Conservation (phyloP, 2,113 vertebrate genomes). For the Corythornis madagascariensis region DNA sequence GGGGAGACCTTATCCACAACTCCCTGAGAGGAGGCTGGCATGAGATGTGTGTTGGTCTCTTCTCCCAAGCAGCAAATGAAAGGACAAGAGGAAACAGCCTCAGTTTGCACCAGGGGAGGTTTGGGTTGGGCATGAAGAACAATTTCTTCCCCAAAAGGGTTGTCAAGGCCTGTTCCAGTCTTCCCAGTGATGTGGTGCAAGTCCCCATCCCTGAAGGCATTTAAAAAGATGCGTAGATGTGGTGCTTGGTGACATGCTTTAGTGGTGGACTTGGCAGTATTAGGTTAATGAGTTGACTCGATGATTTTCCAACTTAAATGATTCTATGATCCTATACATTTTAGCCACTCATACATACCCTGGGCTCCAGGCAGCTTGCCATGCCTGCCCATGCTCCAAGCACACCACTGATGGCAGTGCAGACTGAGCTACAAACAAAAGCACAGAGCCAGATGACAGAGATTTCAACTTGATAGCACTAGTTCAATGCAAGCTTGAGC, state of each 20-base stretch:
- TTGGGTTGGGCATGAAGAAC: too few species aligned
- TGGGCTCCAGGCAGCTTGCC: background rate
- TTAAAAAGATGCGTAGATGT: background rate
- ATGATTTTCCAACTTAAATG: background rate
- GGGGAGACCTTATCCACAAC: too few species aligned
- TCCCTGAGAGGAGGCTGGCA: too few species aligned
- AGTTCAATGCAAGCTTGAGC: background rate
- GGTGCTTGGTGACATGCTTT: background rate
- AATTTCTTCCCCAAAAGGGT: too few species aligned
- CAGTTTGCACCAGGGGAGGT: too few species aligned
- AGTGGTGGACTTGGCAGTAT: background rate
- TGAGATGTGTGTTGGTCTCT: too few species aligned
- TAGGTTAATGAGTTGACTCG: background rate
- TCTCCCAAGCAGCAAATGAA: too few species aligned
- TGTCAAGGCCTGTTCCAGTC: background rate
- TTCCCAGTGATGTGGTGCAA: background rate
- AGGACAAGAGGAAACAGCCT: too few species aligned
- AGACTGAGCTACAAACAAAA: background rate
- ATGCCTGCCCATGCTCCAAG: background rate
- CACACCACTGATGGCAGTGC: rapidly evolving
- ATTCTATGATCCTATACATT: background rate
- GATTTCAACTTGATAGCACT: rapidly evolving
- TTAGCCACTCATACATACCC: background rate
- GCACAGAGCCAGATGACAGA: background rate
- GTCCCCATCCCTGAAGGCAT: background rate